Conservation (phyloP, 2,888 invertebrate genomes). For the Eledone cirrhosa region DNA sequence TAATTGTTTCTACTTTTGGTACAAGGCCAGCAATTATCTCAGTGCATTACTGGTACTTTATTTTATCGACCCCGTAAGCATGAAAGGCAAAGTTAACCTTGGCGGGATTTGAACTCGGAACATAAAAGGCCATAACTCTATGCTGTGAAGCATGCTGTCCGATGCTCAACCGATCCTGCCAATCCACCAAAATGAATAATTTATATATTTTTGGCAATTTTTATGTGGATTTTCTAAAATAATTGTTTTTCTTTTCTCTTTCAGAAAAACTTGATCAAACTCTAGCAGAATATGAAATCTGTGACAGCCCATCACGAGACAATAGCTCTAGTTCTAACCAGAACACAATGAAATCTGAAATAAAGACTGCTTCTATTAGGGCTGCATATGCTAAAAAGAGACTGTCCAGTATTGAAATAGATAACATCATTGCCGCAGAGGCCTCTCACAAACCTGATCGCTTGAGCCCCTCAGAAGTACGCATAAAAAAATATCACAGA, state of each 20-base stretch:
- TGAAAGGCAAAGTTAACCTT: too few relatives aligned
- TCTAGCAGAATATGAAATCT: constrained; percentile 53
- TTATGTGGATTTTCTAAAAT: neutral
- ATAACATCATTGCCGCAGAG: constrained; percentile 38
- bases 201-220: neutral
- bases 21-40: too few relatives aligned
- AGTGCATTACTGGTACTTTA: too few relatives aligned
- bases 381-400: constrained; percentile 73
- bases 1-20: too few relatives aligned
- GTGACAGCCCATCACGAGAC: neutral
- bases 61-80: too few relatives aligned
- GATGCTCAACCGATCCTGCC: too few relatives aligned
- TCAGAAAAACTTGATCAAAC: constrained; percentile 64
- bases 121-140: too few relatives aligned
- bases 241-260: constrained; percentile 35
- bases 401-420: constrained; percentile 53
- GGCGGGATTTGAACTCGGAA: too few relatives aligned
- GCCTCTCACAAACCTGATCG: constrained; percentile 38
- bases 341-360: constrained; percentile 42
- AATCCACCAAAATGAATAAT: too few relatives aligned
- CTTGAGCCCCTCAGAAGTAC: constrained; percentile 49
- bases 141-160: too few relatives aligned
- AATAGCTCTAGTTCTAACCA: constrained; percentile 26
- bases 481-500: constrained; percentile 49
- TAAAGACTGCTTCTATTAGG: constrained; percentile 88